Evolutionary conservation across 2,113 vertebrate genomes (phyloP).

Genomic region (Apus apus): DNA sequence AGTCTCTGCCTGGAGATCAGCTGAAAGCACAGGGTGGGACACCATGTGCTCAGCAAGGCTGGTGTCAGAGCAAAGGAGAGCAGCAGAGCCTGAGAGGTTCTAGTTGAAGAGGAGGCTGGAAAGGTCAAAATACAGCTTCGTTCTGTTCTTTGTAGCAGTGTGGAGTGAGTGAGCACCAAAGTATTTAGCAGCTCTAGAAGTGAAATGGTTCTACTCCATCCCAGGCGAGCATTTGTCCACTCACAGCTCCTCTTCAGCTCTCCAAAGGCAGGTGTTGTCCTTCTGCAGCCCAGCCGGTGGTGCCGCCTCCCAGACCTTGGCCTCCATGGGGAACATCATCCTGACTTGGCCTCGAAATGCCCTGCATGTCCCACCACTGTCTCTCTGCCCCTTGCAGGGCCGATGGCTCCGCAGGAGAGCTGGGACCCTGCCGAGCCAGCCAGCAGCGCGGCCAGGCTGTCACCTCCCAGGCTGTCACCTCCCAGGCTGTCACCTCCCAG

Average conservation of each 20-base stretch:
- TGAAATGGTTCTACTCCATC: neutral
- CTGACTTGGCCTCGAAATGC: accelerated
- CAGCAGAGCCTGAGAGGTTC: neutral
- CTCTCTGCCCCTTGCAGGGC: slow-evolving; percentile 69
- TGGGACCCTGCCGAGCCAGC: slow-evolving; percentile 19
- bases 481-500: slow-evolving; percentile 76
- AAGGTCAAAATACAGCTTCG: neutral
- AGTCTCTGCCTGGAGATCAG: neutral
- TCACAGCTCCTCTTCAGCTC: neutral
- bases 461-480: slow-evolving; percentile 78
- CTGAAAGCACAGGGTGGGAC: neutral
- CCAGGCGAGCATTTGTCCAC: neutral
- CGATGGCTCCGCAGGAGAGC: slow-evolving; percentile 70
- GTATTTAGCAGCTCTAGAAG: neutral
- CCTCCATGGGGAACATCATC: neutral
- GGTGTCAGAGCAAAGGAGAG: neutral
- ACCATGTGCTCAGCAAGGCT: accelerated
- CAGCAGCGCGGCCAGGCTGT: slow-evolving; percentile 78
- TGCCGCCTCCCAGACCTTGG: neutral
- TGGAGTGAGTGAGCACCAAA: neutral
- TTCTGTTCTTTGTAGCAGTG: neutral
- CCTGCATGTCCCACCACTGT: accelerated
- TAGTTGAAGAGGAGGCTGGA: neutral
- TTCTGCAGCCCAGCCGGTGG: neutral
- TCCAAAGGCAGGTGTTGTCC: neutral